Conservation (phyloP, 2,113 vertebrate genomes). For the Osmerus mordax region DNA sequence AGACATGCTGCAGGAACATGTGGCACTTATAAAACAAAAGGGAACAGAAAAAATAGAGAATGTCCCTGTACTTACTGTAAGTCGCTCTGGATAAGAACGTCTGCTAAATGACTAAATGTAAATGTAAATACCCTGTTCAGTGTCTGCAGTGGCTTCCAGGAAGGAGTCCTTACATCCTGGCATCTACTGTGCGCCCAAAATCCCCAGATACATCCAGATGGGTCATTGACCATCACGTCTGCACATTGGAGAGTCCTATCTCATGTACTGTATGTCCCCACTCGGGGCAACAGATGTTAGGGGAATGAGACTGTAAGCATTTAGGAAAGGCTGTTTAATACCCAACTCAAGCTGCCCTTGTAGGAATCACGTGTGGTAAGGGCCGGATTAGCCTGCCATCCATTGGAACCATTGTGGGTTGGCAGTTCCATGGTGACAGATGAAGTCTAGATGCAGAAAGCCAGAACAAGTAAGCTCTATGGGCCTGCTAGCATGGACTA, state of each 20-base stretch:
- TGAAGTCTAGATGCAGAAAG: slow-evolving; percentile 22
- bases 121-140: too few species aligned
- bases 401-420: slow-evolving; percentile 27
- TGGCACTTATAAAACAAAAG: too few species aligned
- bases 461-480: slow-evolving; percentile 20
- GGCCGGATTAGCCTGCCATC: slow-evolving; percentile 20
- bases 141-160: neutral
- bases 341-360: slow-evolving; percentile 22
- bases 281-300: slow-evolving; percentile 26
- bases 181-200: slow-evolving; percentile 11
- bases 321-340: slow-evolving; percentile 30
- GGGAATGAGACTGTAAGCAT: slow-evolving; percentile 21
- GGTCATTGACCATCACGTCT: too few species aligned
- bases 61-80: too few species aligned
- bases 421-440: slow-evolving; percentile 24
- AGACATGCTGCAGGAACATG: too few species aligned
- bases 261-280: neutral
- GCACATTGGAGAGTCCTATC: too few species aligned
- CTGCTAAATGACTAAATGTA: too few species aligned
- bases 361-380: slow-evolving; percentile 18
- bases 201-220: neutral
- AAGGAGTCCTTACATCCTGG: slow-evolving; percentile 20
- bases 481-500: neutral
- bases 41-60: too few species aligned
- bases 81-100: too few species aligned